phyloP scores from a whole-genome alignment of 2,888 invertebrate species.

The Saturnia pavonia region DNA sequence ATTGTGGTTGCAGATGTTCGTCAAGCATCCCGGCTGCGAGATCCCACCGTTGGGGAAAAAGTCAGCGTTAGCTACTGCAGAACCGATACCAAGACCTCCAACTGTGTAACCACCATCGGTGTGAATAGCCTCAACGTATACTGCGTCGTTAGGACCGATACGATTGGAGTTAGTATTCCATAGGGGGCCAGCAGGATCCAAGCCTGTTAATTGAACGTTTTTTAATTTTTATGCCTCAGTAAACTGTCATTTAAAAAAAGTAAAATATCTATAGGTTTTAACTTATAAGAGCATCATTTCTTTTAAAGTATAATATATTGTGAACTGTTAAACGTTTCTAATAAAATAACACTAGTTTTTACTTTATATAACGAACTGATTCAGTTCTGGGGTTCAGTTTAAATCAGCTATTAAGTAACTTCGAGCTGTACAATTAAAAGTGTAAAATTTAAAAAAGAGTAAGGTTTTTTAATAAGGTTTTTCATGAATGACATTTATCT shows the following conservation, averaged over 20 bases:
- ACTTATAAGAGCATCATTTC: not conserved
- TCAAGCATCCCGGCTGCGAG: slow-evolving; percentile 53
- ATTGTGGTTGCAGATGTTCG: slow-evolving; percentile 53
- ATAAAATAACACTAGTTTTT: not conserved
- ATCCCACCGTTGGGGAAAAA: slow-evolving; percentile 82
- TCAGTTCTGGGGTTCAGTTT: not conserved
- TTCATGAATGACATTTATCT: not conserved
- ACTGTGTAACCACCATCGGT: slow-evolving; percentile 69
- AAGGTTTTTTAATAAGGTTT: no score
- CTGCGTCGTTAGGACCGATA: slow-evolving; percentile 51
- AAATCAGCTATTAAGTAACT: not conserved
- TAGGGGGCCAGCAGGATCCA: slow-evolving; percentile 57
- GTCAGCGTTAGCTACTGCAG: slow-evolving; percentile 74
- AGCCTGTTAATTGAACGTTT: slow-evolving; percentile 33
- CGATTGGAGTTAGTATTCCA: slow-evolving; percentile 45
- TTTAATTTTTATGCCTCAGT: not conserved
- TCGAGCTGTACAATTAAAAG: not conserved
- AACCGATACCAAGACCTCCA: slow-evolving; percentile 65
- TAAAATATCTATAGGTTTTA: not conserved
- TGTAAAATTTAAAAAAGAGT: no score
- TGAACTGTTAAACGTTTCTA: not conserved
- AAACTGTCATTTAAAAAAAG: not conserved
- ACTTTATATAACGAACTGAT: not conserved
- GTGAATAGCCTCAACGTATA: slow-evolving; percentile 57
- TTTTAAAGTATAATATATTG: not conserved